Evolutionary conservation across 2,888 invertebrate genomes (phyloP).

Genomic region (Desoria tigrina): DNA sequence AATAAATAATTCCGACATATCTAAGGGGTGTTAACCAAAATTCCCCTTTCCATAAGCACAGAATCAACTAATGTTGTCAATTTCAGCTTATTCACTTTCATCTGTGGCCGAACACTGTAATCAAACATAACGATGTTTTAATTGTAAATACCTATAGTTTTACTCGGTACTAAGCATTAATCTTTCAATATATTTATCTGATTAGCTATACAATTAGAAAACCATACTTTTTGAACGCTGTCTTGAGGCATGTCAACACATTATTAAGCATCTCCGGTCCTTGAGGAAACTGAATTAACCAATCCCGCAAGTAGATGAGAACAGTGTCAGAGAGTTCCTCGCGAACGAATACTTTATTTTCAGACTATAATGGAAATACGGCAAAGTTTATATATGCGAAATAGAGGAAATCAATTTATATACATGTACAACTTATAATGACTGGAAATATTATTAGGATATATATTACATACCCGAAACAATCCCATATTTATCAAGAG

Average conservation of each 20-base stretch:
- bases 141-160: too few relatives aligned
- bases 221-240: slow-evolving; percentile 7
- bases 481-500: slow-evolving; percentile 16
- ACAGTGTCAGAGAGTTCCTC: neutral
- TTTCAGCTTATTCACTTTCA: neutral
- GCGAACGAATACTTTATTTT: neutral
- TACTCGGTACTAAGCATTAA: too few relatives aligned
- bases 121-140: neutral
- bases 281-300: neutral
- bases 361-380: too few relatives aligned
- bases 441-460: neutral
- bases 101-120: slow-evolving; percentile 10
- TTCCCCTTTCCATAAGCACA: neutral
- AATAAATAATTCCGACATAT: too few relatives aligned
- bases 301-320: neutral
- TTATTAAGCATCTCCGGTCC: neutral
- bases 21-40: too few relatives aligned
- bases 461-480: slow-evolving; percentile 1
- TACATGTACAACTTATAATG: neutral
- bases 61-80: slow-evolving; percentile 4
- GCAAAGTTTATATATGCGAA: too few relatives aligned
- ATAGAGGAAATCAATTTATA: too few relatives aligned
- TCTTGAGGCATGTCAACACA: neutral
- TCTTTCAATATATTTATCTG: too few relatives aligned
- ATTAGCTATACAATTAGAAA: neutral